These are phyloP conservation scores for Karalla daura DNA, from an alignment of 2,797 vertebrate species.

Conservation along the genomic window DNA sequence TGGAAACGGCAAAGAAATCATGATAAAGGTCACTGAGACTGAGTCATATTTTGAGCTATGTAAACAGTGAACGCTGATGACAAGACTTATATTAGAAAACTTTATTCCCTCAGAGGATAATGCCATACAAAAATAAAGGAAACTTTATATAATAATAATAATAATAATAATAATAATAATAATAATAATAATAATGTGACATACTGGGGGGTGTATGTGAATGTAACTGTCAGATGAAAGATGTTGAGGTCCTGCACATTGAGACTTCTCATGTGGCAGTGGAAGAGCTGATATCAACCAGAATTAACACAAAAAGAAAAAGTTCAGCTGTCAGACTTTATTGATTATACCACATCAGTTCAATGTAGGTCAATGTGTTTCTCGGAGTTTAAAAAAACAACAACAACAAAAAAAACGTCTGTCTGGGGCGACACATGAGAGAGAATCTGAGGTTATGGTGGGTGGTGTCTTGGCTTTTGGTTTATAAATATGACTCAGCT, in stretches of 20 bases:
- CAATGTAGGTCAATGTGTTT: conserved; percentile 21
- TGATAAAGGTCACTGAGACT: background rate
- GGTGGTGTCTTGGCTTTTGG: background rate
- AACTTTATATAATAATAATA: conserved; percentile 68
- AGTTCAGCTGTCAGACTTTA: conserved; percentile 19
- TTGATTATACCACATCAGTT: conserved; percentile 17
- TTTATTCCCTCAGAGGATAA: conserved; percentile 89
- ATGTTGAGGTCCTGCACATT: conserved; percentile 38
- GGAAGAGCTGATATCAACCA: conserved; percentile 11
- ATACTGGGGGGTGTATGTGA: conserved; percentile 37
- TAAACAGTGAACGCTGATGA: conserved; percentile 7
- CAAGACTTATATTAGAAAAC: conserved; percentile 56
- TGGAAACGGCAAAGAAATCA: background rate
- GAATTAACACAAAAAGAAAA: conserved; percentile 8
- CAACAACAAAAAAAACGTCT: too few species aligned
- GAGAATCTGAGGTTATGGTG: background rate
- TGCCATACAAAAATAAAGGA: conserved; percentile 91
- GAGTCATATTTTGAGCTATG: background rate
- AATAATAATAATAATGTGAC: conserved; percentile 64
- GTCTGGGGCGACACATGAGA: background rate
- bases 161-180: conserved; percentile 51
- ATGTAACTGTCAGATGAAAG: conserved; percentile 33
- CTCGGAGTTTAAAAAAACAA: too few species aligned
- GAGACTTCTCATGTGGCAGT: background rate
- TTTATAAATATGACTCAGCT: background rate